phyloP scores from a whole-genome alignment of 2,113 vertebrate species.

The Rhinolophus sinicus region DNA sequence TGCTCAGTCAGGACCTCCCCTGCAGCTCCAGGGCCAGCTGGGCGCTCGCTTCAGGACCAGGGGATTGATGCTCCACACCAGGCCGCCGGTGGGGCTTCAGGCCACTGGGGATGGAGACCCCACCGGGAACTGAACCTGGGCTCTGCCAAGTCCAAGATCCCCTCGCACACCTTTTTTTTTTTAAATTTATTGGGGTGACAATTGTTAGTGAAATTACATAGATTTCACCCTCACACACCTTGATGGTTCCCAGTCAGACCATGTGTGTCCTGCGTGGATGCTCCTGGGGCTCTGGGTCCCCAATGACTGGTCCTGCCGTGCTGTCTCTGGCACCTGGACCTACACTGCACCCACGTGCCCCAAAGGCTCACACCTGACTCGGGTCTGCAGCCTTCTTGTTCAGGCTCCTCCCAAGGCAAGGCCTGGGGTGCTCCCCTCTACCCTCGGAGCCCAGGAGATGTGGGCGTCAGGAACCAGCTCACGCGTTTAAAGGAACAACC shows the following conservation, averaged over 20 bases:
- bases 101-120: fast-evolving
- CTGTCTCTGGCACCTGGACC: neutral
- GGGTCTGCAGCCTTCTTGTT: neutral
- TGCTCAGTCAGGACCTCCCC: neutral
- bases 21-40: neutral
- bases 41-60: fast-evolving
- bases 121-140: fast-evolving
- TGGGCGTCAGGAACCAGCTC: fast-evolving
- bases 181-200: too few relatives aligned
- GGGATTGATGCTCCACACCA: neutral
- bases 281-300: fast-evolving
- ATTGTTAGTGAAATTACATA: too few relatives aligned
- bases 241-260: neutral
- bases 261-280: fast-evolving
- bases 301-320: fast-evolving
- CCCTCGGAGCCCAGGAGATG: neutral
- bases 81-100: neutral
- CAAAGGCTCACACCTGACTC: fast-evolving
- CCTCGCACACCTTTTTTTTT: fast-evolving
- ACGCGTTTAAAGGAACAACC: neutral
- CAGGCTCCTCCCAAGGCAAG: neutral
- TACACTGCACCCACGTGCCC: fast-evolving
- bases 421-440: neutral
- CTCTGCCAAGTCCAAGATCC: fast-evolving
- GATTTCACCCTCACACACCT: fast-evolving